These are phyloP conservation scores for Agrochola circellaris DNA, from an alignment of 2,888 invertebrate species.

Conservation along the genomic window DNA sequence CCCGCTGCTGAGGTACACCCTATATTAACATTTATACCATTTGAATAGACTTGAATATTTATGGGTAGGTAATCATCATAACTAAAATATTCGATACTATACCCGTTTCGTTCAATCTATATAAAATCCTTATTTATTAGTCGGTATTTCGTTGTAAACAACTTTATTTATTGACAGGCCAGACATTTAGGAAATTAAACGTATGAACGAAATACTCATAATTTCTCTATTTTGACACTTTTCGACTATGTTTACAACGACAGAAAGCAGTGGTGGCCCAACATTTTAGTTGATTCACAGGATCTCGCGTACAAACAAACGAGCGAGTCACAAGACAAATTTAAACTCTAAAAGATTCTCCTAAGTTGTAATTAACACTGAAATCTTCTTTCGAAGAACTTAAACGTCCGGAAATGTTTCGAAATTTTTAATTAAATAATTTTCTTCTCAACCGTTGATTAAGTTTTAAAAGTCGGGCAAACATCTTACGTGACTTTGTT, in stretches of 20 bases:
- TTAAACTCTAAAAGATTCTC: background rate
- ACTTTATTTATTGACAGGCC: constrained; percentile 39
- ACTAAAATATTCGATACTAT: constrained; percentile 8
- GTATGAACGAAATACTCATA: constrained; percentile 29
- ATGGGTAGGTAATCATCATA: constrained; percentile 6
- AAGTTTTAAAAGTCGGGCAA: constrained; percentile 59
- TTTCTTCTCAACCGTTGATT: constrained; percentile 54
- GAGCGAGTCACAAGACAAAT: background rate
- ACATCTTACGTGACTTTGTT: constrained; percentile 52
- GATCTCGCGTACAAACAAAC: too few species aligned
- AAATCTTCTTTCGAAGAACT: background rate
- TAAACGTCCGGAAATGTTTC: constrained; percentile 24
- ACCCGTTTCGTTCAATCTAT: constrained; percentile 3
- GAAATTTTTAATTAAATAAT: constrained; percentile 57
- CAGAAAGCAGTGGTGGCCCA: too few species aligned
- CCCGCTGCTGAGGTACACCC: too few species aligned
- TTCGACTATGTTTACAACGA: background rate
- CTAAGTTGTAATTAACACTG: constrained; percentile 9
- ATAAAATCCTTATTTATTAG: constrained; percentile 22
- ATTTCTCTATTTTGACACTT: constrained; percentile 24
- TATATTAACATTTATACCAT: background rate
- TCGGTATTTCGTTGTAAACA: constrained; percentile 19
- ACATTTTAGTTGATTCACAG: too few species aligned
- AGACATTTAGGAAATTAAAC: constrained; percentile 56
- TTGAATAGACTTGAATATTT: background rate